Evolutionary conservation across 1,140 invertebrate species (phyloP), one percentile per base, ranked within the genome.

Genomic region (Drosophila tsacasi): DNA sequence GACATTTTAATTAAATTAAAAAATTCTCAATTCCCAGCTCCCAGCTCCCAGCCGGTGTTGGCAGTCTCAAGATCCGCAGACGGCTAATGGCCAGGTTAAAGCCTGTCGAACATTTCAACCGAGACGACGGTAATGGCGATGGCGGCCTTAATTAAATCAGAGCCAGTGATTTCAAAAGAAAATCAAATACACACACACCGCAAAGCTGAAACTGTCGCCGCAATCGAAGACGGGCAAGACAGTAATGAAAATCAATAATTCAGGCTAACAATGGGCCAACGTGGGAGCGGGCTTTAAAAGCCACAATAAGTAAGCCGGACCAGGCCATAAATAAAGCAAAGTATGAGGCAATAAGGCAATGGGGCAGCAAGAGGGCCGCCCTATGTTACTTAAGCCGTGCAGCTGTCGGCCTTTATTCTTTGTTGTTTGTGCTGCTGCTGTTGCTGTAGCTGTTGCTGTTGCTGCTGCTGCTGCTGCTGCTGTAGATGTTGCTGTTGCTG

Each of bases 201-300:
- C 55, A 17, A 54, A n/a, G 2, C 78, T 54, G 64, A 78, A 81
- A 81, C 68, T 80, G 83, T 82, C 66, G 80, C 61, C 65, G 85
- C 72, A 76, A 81, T 90, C 71, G 81, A 89, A 90, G 71, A 62
- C 75, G 57, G 50, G 30, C 19, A 62, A 78, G 74, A 72, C 74
- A 76, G 63, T 79, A 90, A 89, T 89, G 78, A 89, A 89, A 89
- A 89, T 89, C 84, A 89, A 89, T 89, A 89, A 89, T 90, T 90
- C 85, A 89, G 64, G 25, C 75, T 59, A 66, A 76, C 85, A 81
- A 89, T 81, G 50, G 81, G 37, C 75, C 63, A 52, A 42, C 35
- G 40, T 57, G 25, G 44, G 37, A 60, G 44, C 13, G 21, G 66
- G 37, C 72, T 67, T 87, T 75, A 72, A 83, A 78, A 81, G 77